Evolutionary conservation across 2,888 invertebrate species (phyloP).

Genomic region (Neuroscelio doddi): DNA sequence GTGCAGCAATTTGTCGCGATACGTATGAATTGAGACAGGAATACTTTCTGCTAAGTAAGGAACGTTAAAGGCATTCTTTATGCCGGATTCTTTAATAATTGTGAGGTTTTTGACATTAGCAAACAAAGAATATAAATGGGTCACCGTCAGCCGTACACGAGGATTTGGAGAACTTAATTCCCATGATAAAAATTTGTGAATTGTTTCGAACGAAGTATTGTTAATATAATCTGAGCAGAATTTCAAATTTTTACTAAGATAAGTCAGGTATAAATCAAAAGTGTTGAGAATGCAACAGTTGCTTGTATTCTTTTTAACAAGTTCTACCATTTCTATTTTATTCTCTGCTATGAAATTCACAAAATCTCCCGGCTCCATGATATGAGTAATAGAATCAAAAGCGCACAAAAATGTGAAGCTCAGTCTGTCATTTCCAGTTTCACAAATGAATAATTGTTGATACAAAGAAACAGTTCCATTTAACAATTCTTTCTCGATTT

Average conservation of each 20-base stretch:
- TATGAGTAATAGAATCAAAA: slow-evolving; percentile 77
- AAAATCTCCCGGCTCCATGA: slow-evolving; percentile 73
- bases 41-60: slow-evolving; percentile 80
- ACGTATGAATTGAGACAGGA: slow-evolving; percentile 82
- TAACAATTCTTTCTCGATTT: slow-evolving; percentile 50
- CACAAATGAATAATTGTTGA: slow-evolving; percentile 44
- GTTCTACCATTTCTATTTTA: slow-evolving; percentile 50
- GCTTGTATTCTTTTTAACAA: slow-evolving; percentile 51
- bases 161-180: slow-evolving; percentile 61
- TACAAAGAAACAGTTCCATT: slow-evolving; percentile 49
- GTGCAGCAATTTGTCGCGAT: slow-evolving; percentile 83
- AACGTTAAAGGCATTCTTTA: slow-evolving; percentile 56
- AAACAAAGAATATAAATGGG: slow-evolving; percentile 83
- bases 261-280: slow-evolving; percentile 59
- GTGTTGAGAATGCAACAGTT: slow-evolving; percentile 56
- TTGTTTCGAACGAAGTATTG: slow-evolving; percentile 51
- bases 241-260: slow-evolving; percentile 50
- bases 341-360: slow-evolving; percentile 67
- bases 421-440: slow-evolving; percentile 31
- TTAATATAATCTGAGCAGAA: slow-evolving; percentile 53
- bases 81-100: slow-evolving; percentile 64
- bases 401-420: slow-evolving; percentile 74
- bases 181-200: slow-evolving; percentile 50
- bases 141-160: slow-evolving; percentile 79
- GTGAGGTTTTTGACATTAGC: slow-evolving; percentile 74